A percentile compares a stretch with the other conserved stretches of the same genome.
Evolutionary conservation across 2,797 vertebrate species (phyloP).

Genomic region (Premnoplex brunnescens): DNA sequence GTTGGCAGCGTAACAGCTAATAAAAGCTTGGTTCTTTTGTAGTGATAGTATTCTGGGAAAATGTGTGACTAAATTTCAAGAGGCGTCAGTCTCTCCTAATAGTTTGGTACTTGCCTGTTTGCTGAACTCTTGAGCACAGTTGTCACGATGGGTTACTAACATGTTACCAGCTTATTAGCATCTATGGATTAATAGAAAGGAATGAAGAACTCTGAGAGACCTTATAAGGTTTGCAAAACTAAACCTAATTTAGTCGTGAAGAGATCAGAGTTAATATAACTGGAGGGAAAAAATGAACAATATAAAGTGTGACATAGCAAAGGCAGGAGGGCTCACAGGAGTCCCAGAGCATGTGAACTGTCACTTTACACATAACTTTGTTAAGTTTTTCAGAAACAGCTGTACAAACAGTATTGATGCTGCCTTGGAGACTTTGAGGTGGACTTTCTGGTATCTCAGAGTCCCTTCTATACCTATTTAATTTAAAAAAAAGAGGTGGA

Average conservation of each 20-base stretch:
- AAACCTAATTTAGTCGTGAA: neutral
- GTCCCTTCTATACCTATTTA: neutral
- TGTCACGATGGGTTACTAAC: neutral
- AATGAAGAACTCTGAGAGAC: neutral
- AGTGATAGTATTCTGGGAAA: neutral
- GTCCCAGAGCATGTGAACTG: neutral
- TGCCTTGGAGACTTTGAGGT: neutral
- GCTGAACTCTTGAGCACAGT: neutral
- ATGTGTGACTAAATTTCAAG: neutral
- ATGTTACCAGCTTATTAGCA: neutral
- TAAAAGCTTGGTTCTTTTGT: neutral
- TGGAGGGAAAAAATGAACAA: neutral
- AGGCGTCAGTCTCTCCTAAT: neutral
- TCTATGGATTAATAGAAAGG: neutral
- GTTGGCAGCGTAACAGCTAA: neutral
- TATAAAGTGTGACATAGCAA: neutral
- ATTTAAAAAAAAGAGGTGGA: rapidly evolving
- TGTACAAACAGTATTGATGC: neutral
- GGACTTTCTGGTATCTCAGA: neutral
- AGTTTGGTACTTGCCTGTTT: neutral
- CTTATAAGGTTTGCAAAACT: neutral
- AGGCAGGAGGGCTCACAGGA: neutral
- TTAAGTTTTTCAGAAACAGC: neutral
- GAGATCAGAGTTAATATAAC: neutral
- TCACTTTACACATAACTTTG: neutral